Evolutionary conservation across 2,888 invertebrate genomes (phyloP).

Genomic region (Cheilosia variabilis): DNA sequence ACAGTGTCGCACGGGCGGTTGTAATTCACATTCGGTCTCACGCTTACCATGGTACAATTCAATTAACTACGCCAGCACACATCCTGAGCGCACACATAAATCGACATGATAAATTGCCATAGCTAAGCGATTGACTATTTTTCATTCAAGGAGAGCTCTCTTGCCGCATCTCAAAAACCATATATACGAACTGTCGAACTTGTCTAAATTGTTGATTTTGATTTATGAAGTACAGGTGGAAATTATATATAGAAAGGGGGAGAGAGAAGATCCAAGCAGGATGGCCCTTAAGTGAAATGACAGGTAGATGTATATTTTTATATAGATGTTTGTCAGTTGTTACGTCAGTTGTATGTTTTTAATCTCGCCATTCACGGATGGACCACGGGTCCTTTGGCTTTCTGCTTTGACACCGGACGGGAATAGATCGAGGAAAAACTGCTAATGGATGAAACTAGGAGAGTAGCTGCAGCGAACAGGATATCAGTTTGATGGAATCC

Average conservation of each 20-base stretch:
- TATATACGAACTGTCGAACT: constrained; percentile 59
- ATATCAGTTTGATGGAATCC: constrained; percentile 70
- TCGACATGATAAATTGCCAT: constrained; percentile 55
- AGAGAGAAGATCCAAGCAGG: not conserved
- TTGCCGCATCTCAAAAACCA: constrained; percentile 10
- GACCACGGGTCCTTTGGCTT: constrained; percentile 2
- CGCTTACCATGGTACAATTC: constrained; percentile 27
- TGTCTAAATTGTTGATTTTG: constrained; percentile 65
- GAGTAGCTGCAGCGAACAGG: constrained; percentile 15
- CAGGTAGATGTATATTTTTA: not conserved
- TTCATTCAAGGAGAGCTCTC: constrained; percentile 39
- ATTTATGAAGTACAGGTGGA: constrained; percentile 61
- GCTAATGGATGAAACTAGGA: not conserved
- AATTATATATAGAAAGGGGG: not conserved
- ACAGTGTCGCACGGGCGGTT: constrained; percentile 20
- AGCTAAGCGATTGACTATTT: constrained; percentile 56
- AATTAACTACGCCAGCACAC: constrained; percentile 29
- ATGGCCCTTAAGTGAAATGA: constrained; percentile 1
- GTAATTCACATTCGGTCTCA: constrained; percentile 34
- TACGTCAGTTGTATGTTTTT: constrained; percentile 15
- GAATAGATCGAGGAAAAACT: too few relatives aligned
- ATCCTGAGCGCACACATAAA: constrained; percentile 46
- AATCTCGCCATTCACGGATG: constrained; percentile 17
- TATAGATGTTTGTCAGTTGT: not conserved
- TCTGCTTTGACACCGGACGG: constrained; percentile 33